These are phyloP conservation scores for Phataginus tetradactyla DNA, from an alignment of 2,797 vertebrate species.

Conservation along the genomic window DNA sequence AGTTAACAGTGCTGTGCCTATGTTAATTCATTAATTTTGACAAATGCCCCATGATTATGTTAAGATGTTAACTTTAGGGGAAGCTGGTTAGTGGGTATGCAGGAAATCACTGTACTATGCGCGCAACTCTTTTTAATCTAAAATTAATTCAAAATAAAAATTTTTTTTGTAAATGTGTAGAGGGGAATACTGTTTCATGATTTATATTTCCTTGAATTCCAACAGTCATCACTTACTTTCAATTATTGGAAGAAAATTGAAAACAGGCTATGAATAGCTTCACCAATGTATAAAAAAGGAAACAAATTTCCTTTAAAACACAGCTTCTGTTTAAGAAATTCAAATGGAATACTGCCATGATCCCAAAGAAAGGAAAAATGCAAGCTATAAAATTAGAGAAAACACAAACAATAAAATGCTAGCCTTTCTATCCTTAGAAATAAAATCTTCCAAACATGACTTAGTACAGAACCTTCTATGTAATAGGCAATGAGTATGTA, in stretches of 20 bases:
- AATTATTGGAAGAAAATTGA: background rate
- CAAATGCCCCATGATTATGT: background rate
- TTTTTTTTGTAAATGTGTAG: background rate
- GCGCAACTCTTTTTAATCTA: background rate
- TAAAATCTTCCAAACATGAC: slow-evolving; percentile 7
- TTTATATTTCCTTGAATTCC: background rate
- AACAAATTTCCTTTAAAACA: background rate
- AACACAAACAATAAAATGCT: background rate
- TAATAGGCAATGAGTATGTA: background rate
- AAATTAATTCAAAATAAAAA: background rate
- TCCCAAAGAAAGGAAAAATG: background rate
- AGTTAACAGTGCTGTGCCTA: background rate
- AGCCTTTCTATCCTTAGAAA: background rate
- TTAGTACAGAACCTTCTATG: background rate
- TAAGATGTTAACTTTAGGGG: background rate
- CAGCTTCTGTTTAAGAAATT: slow-evolving; percentile 6
- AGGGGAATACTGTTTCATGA: background rate
- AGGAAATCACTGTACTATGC: background rate
- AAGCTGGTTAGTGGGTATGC: background rate
- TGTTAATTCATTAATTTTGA: background rate
- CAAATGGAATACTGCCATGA: background rate
- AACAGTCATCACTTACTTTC: slow-evolving; percentile 21
- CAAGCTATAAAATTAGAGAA: slow-evolving; percentile 15
- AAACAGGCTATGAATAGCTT: background rate
- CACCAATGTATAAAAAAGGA: background rate